These are phyloP conservation scores for Eupithecia exiguata DNA, from an alignment of 2,888 invertebrate genomes.

Conservation along the genomic window DNA sequence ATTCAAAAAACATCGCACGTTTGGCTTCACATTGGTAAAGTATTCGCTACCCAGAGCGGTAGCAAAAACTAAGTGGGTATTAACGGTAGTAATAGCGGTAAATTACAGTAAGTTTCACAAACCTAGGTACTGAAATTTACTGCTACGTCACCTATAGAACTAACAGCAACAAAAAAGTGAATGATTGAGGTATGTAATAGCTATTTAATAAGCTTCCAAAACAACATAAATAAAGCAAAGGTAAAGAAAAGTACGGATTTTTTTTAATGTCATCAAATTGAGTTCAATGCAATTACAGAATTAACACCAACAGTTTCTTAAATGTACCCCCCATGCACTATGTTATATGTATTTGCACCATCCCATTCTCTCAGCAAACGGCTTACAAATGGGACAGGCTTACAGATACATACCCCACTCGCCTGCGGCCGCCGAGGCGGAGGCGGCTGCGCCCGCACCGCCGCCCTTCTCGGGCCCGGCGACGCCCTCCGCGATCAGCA, in stretches of 20 bases:
- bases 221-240: neutral
- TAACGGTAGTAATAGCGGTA: too few relatives aligned
- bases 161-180: neutral
- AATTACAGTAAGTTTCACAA: too few relatives aligned
- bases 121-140: too few relatives aligned
- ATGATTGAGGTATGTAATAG: neutral
- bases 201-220: neutral
- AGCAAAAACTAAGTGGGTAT: neutral
- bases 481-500: conserved; percentile 99
- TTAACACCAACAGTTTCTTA: neutral
- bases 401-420: conserved; percentile 73
- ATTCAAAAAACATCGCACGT: neutral
- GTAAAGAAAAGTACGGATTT: too few relatives aligned
- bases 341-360: conserved; percentile 6
- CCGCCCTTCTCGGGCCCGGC: conserved; percentile 98
- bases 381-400: conserved; percentile 25
- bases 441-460: conserved; percentile 93
- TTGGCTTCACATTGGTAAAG: too few relatives aligned
- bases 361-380: conserved; percentile 1
- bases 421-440: conserved; percentile 94
- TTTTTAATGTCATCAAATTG: too few relatives aligned
- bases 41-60: neutral
- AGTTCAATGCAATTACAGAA: neutral
- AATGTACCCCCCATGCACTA: conserved; percentile 4
- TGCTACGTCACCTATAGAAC: neutral